These are phyloP conservation scores for Gymnothorax javanicus DNA, from an alignment of 2,797 vertebrate species.

Conservation along the genomic window DNA sequence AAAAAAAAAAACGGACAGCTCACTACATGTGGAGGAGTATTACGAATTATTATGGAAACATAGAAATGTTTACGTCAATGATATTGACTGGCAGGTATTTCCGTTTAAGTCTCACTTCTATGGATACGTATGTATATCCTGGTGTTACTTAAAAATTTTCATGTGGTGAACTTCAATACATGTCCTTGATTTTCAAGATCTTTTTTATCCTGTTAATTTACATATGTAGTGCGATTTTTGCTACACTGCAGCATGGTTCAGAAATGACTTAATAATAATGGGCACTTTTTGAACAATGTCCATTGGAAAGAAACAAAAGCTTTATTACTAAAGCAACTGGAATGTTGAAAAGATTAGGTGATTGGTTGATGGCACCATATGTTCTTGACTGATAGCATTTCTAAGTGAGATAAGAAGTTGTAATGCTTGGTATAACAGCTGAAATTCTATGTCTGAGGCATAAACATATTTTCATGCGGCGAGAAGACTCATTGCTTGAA, in stretches of 20 bases:
- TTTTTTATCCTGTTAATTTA: too few relatives aligned
- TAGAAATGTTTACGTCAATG: too few relatives aligned
- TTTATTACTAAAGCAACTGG: background rate
- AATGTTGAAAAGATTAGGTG: background rate
- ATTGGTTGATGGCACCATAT: background rate
- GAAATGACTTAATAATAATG: background rate
- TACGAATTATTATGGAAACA: too few relatives aligned
- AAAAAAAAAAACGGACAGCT: too few relatives aligned
- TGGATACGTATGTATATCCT: too few relatives aligned
- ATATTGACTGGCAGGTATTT: too few relatives aligned
- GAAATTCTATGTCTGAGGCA: background rate
- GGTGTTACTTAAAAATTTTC: too few relatives aligned
- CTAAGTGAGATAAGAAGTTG: background rate
- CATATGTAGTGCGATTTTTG: background rate
- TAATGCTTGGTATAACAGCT: background rate
- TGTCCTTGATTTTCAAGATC: too few relatives aligned
- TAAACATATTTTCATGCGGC: background rate
- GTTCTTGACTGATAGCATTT: background rate
- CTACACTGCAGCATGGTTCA: background rate
- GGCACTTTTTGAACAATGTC: background rate
- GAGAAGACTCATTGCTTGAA: background rate
- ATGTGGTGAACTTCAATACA: too few relatives aligned
- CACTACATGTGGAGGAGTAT: too few relatives aligned
- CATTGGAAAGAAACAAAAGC: background rate
- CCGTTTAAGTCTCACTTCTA: too few relatives aligned